Evolutionary conservation across 1,140 invertebrate genomes (phyloP).

Genomic region (Drosophila pruinosa): DNA sequence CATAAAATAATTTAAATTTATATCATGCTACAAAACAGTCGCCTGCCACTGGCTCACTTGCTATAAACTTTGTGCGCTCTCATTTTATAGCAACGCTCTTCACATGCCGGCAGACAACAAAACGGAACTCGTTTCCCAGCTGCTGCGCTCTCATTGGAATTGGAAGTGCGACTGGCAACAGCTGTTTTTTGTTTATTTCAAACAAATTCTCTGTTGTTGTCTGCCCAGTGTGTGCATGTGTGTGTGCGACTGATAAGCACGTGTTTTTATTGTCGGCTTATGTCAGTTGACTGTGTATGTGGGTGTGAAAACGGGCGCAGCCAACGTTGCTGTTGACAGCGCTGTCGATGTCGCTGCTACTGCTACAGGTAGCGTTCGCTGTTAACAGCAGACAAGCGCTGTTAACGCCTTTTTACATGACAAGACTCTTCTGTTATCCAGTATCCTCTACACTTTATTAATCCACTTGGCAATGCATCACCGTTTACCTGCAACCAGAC

Average conservation of each 20-base stretch:
- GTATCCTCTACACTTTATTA: not conserved
- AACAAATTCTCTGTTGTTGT: conserved; percentile 58
- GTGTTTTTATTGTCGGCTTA: conserved; percentile 58
- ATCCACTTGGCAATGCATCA: not conserved
- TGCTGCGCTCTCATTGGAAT: conserved; percentile 35
- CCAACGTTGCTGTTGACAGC: not conserved
- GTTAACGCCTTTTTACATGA: not conserved
- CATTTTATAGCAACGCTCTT: conserved; percentile 30
- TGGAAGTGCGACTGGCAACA: conserved; percentile 41
- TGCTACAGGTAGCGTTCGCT: not conserved
- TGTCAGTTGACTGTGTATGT: conserved; percentile 36
- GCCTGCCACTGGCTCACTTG: not conserved
- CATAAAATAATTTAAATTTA: not conserved
- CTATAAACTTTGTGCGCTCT: conserved; percentile 28
- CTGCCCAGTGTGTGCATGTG: not conserved
- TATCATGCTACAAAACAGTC: not conserved
- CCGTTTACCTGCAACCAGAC: not conserved
- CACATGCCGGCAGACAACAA: conserved; percentile 35
- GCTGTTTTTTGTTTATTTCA: conserved; percentile 79
- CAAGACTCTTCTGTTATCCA: not conserved
- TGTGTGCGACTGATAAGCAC: conserved; percentile 64
- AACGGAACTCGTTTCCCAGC: conserved; percentile 27
- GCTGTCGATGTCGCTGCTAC: not conserved
- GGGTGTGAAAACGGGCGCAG: conserved; percentile 24
- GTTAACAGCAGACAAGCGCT: not conserved